Conservation (phyloP, 2,888 invertebrate species). For the Mythimna albipuncta region DNA sequence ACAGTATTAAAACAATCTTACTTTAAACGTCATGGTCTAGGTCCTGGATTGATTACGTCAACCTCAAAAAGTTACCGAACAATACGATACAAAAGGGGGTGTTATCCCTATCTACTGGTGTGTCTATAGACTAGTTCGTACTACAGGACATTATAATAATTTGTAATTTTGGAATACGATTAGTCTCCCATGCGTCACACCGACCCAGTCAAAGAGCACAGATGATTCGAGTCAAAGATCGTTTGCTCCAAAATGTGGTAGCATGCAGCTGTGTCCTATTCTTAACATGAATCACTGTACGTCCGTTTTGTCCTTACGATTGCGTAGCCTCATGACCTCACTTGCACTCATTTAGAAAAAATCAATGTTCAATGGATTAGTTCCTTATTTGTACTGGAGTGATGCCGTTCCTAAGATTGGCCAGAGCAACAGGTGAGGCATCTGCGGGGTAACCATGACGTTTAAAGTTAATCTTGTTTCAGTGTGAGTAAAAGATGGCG, state of each 20-base stretch:
- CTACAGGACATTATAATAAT: too few relatives aligned
- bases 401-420: not conserved
- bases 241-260: slow-evolving; percentile 30
- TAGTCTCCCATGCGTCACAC: slow-evolving; percentile 15
- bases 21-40: too few relatives aligned
- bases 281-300: slow-evolving; percentile 19
- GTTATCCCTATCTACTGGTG: too few relatives aligned
- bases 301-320: slow-evolving; percentile 8
- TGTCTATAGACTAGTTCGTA: too few relatives aligned
- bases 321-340: not conserved
- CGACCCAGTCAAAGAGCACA: slow-evolving; percentile 3
- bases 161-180: not conserved
- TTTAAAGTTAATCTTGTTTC: too few relatives aligned
- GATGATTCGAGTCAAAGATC: slow-evolving; percentile 20
- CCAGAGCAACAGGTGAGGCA: not conserved
- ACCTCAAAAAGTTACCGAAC: too few relatives aligned
- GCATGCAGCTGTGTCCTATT: slow-evolving; percentile 17
- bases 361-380: not conserved
- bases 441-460: too few relatives aligned
- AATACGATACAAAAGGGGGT: too few relatives aligned
- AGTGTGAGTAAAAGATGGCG: too few relatives aligned
- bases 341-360: not conserved
- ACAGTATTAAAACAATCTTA: too few relatives aligned
- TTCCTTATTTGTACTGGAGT: not conserved
- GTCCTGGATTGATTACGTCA: too few relatives aligned